Evolutionary conservation across 2,797 vertebrate genomes (phyloP).

Genomic region (Scyliorhinus canicula): DNA sequence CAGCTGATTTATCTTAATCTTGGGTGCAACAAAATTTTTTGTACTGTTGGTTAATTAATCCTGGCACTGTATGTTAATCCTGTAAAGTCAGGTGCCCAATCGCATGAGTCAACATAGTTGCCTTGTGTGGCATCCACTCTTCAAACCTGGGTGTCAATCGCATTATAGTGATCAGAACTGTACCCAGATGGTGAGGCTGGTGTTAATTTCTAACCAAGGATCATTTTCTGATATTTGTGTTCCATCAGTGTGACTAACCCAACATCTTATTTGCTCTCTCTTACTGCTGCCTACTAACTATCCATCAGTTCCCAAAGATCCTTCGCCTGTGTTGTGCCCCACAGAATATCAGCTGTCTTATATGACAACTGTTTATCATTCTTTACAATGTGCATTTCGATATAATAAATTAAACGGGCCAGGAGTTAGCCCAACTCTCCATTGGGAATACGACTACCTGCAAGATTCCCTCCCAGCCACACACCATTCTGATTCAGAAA

Average conservation of each 20-base stretch:
- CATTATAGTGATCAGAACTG: neutral
- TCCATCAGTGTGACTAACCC: neutral
- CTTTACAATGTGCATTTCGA: neutral
- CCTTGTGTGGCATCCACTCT: neutral
- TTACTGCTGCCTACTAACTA: neutral
- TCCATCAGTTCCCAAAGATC: neutral
- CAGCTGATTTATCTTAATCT: neutral
- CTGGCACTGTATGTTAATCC: neutral
- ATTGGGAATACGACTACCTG: no score
- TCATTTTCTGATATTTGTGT: neutral
- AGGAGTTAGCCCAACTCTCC: neutral
- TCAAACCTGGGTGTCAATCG: neutral
- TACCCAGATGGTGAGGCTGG: neutral
- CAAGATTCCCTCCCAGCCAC: no score
- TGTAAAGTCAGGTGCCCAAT: neutral
- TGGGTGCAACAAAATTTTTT: constrained; percentile 18
- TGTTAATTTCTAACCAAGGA: neutral
- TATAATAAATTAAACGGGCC: neutral
- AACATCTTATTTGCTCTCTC: neutral
- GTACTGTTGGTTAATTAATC: neutral
- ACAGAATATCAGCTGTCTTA: neutral
- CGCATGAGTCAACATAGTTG: no score
- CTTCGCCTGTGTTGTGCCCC: neutral
- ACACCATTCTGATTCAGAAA: no score
- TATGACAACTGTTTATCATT: neutral